phyloP scores from a whole-genome alignment of 1,140 invertebrate species.

The Sitobion miscanthi region DNA sequence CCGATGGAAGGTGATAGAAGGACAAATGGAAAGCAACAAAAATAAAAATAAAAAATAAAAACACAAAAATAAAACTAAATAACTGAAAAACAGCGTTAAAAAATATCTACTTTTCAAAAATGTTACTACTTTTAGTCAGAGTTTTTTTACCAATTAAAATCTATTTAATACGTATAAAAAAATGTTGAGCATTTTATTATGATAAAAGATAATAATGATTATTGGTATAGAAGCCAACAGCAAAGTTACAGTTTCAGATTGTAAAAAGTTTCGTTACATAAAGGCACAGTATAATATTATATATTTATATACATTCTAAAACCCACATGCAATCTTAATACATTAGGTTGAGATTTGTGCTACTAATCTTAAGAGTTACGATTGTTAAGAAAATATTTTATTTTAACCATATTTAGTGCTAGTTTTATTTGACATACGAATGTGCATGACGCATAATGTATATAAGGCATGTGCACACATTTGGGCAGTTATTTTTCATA shows the following conservation, averaged over 20 bases:
- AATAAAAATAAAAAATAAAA: slow-evolving; percentile 61
- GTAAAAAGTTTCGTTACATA: background rate
- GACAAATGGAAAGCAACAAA: slow-evolving; percentile 62
- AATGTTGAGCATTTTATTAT: background rate
- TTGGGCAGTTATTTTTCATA: background rate
- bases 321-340: background rate
- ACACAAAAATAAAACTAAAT: slow-evolving; percentile 60
- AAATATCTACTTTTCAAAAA: slow-evolving; percentile 28
- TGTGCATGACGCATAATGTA: background rate
- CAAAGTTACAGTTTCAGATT: background rate
- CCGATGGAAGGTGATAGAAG: slow-evolving; percentile 61
- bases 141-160: background rate
- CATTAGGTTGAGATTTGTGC: background rate
- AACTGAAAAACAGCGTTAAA: slow-evolving; percentile 59
- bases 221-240: background rate
- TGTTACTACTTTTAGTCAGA: background rate
- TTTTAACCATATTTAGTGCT: background rate
- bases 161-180: background rate
- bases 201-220: background rate
- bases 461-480: background rate
- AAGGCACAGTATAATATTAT: background rate
- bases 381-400: background rate
- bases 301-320: background rate
- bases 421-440: background rate
- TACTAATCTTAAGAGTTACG: background rate